Conservation (phyloP, 2,888 invertebrate species). For the Sisyra terminalis region DNA sequence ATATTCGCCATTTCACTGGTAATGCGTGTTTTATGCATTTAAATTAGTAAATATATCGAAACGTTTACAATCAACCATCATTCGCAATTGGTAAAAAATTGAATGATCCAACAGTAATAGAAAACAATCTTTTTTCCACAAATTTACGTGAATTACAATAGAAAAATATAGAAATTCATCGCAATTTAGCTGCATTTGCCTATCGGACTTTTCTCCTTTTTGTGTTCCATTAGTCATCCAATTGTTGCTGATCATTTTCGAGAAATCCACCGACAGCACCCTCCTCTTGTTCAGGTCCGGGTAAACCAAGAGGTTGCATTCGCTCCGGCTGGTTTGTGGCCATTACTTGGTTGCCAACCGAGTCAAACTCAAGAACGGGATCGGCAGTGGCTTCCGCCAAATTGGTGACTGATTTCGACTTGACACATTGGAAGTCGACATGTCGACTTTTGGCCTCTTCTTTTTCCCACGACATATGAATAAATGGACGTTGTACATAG, state of each 20-base stretch:
- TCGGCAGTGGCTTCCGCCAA: conserved; percentile 90
- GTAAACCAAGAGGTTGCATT: conserved; percentile 11
- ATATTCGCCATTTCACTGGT: too few relatives aligned
- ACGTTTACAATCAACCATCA: too few relatives aligned
- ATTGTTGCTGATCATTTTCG: conserved; percentile 10
- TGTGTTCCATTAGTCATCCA: conserved; percentile 9
- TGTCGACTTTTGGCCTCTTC: conserved; percentile 98
- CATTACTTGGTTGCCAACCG: conserved; percentile 33
- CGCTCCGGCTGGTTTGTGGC: conserved; percentile 23
- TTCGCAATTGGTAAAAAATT: too few relatives aligned
- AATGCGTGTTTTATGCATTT: too few relatives aligned
- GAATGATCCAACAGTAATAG: too few relatives aligned
- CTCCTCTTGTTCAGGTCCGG: conserved; percentile 14
- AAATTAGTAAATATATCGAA: too few relatives aligned
- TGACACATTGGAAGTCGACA: conserved; percentile 98
- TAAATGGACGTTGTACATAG: conserved; percentile 97
- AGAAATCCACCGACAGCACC: conserved; percentile 14
- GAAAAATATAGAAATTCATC: too few relatives aligned
- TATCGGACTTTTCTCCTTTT: too few relatives aligned
- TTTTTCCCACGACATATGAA: conserved; percentile 99
- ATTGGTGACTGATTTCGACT: conserved; percentile 94
- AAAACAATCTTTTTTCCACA: too few relatives aligned
- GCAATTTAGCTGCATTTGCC: too few relatives aligned
- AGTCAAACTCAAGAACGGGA: conserved; percentile 52
- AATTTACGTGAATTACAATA: too few relatives aligned